phyloP scores from a whole-genome alignment of 2,888 invertebrate species.

The Sminthurinus aureus region DNA sequence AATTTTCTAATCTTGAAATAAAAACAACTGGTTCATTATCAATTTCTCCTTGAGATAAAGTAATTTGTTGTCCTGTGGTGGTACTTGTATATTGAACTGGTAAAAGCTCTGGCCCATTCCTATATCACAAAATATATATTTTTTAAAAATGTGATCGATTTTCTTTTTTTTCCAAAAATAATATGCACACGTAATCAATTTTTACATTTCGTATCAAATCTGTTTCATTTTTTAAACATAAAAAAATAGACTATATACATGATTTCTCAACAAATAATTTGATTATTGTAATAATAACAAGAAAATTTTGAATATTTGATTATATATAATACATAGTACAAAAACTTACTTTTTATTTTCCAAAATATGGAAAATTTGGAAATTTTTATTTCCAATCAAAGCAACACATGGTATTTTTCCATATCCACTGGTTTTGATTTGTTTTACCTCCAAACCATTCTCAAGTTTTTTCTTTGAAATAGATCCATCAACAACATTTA shows the following conservation, averaged over 20 bases:
- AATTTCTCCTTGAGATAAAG: constrained; percentile 37
- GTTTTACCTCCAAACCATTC: constrained; percentile 40
- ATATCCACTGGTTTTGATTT: constrained; percentile 46
- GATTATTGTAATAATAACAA: no score
- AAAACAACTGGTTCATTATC: constrained; percentile 40
- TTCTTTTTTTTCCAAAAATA: neutral
- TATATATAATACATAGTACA: no score
- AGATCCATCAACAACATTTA: constrained; percentile 51
- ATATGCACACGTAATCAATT: no score
- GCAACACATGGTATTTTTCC: constrained; percentile 30
- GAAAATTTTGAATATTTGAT: no score
- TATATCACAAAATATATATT: neutral
- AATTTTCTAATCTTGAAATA: constrained; percentile 45
- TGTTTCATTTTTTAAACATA: no score
- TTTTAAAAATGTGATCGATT: no score
- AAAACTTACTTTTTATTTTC: constrained; percentile 46
- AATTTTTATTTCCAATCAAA: constrained; percentile 1
- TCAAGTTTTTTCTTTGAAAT: constrained; percentile 42
- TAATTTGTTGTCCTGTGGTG: neutral
- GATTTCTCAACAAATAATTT: no score
- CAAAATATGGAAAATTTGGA: constrained; percentile 48
- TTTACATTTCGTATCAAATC: no score
- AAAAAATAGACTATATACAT: no score
- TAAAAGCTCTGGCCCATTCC: constrained; percentile 48
- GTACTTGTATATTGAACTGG: constrained; percentile 36